Evolutionary conservation across 2,797 vertebrate genomes (phyloP), one percentile per base, ranked within the genome.

Genomic region (Buphagus erythrorhynchus): DNA sequence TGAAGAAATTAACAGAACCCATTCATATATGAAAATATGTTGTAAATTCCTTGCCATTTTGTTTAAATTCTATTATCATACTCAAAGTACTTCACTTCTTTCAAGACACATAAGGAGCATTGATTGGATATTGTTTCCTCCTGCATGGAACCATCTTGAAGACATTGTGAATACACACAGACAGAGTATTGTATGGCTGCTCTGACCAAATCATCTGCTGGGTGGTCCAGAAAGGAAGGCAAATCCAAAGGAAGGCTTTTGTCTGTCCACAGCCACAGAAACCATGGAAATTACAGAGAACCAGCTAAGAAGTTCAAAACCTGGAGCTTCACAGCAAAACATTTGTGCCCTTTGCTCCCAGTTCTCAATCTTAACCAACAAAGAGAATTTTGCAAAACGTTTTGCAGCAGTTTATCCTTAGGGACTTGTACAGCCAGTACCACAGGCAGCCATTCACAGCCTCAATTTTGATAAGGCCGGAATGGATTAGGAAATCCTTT

Each of bases 21-120:
- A 46, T 52, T 89, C n/a, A 35, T 25, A 28, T 18, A 71, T 52
- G 73, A 86, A 90, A 95, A 59, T 12, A 54, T 1, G 2, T 28
- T 52, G 59, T 13, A n/a, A 71, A 29, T 68, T 45, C 78, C 43
- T 83, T 63, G 45, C n/a, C 58, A 62, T 75, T 93, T 81, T 82
- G 43, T 43, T 91, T 65, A 16, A 63, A 48, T 29, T 77, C 57
- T 83, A 58, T 57, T 65, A 40, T 35, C 40, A 43, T 8, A 43
- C 24, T 82, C 71, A 52, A 73, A 80, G 79, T 38, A 57, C 35
- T 88, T 63, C 29, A 95, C 89, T 76, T 62, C 66, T 93, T 95
- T 55, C 75, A 76, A 88, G 82, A 65, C 83, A 96, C 86, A 97
- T 87, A 90, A 80, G 93, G 78, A 92, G 96, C 94, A 91, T n/a